phyloP scores from a whole-genome alignment of 1,140 invertebrate genomes.

The Leptonema lineaticorne region DNA sequence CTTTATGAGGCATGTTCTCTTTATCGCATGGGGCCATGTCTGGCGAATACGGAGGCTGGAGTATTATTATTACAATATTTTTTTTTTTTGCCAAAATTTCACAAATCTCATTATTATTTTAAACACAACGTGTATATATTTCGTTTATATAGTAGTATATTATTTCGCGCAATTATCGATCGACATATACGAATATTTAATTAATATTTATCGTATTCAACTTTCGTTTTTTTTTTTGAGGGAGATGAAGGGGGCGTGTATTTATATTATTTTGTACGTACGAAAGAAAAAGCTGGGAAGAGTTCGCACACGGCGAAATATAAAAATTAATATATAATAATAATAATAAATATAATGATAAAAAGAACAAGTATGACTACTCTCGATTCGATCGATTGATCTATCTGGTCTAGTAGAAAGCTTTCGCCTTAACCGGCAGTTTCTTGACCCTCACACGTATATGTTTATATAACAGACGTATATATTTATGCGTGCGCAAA shows the following conservation, averaged over 20 bases:
- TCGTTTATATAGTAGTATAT: no score
- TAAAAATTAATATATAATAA: not conserved
- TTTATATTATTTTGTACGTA: not conserved
- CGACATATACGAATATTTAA: not conserved
- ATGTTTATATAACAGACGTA: no score
- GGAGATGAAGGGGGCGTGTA: not conserved
- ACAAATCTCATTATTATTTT: no score
- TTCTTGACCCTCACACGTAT: slow-evolving; percentile 23
- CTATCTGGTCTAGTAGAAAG: slow-evolving; percentile 29
- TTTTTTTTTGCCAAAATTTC: no score
- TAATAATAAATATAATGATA: not conserved
- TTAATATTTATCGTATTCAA: slow-evolving; percentile 12
- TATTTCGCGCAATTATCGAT: slow-evolving; percentile 20
- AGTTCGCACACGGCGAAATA: no score
- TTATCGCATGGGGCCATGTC: no score
- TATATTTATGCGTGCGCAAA: no score
- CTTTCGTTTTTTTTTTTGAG: no score
- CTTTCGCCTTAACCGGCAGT: slow-evolving; percentile 25
- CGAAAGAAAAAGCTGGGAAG: not conserved
- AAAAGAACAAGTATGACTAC: slow-evolving; percentile 28
- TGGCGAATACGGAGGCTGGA: no score
- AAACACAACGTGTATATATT: no score
- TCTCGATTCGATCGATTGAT: slow-evolving; percentile 18
- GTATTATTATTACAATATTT: no score
- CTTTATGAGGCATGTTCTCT: no score